Evolutionary conservation across 2,113 vertebrate species (phyloP).

Genomic region (Vombatus ursinus): DNA sequence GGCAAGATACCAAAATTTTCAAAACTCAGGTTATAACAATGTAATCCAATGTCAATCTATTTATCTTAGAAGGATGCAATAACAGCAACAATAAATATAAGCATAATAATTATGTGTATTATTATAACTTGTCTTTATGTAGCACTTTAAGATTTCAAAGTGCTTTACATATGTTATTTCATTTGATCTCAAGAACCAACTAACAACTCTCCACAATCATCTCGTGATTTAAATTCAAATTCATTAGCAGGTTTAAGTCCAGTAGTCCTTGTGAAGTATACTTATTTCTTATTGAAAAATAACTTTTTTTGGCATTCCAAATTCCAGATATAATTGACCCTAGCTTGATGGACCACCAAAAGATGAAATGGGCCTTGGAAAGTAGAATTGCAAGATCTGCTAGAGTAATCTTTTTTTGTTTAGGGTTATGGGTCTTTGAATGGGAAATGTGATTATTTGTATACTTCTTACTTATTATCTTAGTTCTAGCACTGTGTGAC

Average conservation of each 20-base stretch:
- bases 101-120: background rate
- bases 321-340: background rate
- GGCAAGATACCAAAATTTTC: background rate
- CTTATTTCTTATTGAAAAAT: conserved; percentile 14
- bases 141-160: background rate
- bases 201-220: conserved; percentile 21
- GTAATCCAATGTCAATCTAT: background rate
- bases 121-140: background rate
- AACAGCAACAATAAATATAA: background rate
- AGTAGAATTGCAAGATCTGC: background rate
- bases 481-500: background rate
- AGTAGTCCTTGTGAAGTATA: conserved; percentile 28
- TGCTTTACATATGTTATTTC: background rate
- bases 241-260: background rate
- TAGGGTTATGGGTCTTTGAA: background rate
- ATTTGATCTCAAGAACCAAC: background rate
- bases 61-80: background rate
- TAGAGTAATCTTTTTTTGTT: background rate
- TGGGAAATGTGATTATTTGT: background rate
- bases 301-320: background rate
- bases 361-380: background rate
- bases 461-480: background rate
- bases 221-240: conserved; percentile 21
- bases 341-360: background rate
- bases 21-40: background rate